Evolutionary conservation across 2,888 invertebrate genomes (phyloP), one percentile per base, ranked within the genome.

Genomic region (Parascotia fuliginaria): DNA sequence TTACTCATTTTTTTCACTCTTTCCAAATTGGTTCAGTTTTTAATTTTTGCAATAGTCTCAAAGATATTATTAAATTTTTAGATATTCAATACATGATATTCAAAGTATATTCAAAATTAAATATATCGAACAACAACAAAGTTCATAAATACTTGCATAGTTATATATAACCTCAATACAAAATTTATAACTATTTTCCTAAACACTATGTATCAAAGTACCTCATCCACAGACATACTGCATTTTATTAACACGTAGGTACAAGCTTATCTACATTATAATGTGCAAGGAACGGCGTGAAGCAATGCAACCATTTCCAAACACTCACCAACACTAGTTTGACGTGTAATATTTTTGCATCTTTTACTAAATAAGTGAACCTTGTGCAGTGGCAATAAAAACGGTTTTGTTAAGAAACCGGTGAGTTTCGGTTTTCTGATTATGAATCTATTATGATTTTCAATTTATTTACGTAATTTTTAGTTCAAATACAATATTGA

Each of bases 251-350:
- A 49, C 70, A 60, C 66, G 31, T 51, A 48, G 54, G 3, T 60
- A 46, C 51, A 42, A 59, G 52, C 46, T 62, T 66, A 63, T 61
- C 67, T 67, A 59, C 63, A 49, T 63, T 61, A 63, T 65, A 55
- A 71, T 65, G 60, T 60, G 56, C 66, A 57, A 58, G 63, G 58
- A 68, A 58, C 48, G 57, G 60, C 61, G 72, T 66, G 65, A 65
- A 68, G 50, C 57, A 77, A 75, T 83, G 74, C 79, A 77, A 70
- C 73, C 88, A 89, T 83, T 89, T 81, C 71, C 65, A 75, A 80
- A 76, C 85, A 75, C 83, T 78, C 78, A 79, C 77, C 77, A 79
- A 74, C 53, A 60, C 60, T 55, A 75, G 75, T 70, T 79, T 83
- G 87, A 88, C 87, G 88, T 86, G 82, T 68, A 73, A 61, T 65